These are phyloP conservation scores for Leptopilina clavipes DNA, from an alignment of 1,140 invertebrate genomes.

Conservation along the genomic window DNA sequence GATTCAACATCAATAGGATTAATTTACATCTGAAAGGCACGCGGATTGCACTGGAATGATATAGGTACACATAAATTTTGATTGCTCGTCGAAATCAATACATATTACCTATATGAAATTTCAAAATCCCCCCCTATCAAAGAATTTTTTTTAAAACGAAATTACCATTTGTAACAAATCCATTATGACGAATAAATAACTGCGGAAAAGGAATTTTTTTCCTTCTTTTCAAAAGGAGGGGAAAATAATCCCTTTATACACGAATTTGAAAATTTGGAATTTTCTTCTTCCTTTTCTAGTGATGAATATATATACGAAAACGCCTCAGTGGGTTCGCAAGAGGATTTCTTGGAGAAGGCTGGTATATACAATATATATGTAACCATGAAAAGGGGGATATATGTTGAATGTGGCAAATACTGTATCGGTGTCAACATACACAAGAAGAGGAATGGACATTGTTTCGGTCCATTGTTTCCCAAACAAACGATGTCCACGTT, in stretches of 20 bases:
- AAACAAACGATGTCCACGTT: conserved; percentile 74
- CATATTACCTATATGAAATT: too few species aligned
- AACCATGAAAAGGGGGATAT: background rate
- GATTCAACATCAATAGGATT: conserved; percentile 2
- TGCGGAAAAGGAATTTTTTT: too few species aligned
- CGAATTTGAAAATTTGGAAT: background rate
- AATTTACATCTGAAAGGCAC: background rate
- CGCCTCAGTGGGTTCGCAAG: conserved; percentile 1
- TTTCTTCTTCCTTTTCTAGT: background rate
- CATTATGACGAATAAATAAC: too few species aligned
- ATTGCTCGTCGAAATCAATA: background rate
- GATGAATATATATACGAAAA: background rate
- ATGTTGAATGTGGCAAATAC: conserved; percentile 13
- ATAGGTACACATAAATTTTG: background rate
- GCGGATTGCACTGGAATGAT: background rate
- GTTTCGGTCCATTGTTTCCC: conserved; percentile 73
- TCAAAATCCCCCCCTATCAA: too few species aligned
- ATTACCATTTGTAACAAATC: too few species aligned
- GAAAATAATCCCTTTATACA: background rate
- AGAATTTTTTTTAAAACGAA: too few species aligned
- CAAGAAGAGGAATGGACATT: conserved; percentile 65
- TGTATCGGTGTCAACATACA: conserved; percentile 19
- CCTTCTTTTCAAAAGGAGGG: background rate
- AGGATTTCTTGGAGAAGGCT: conserved; percentile 29
- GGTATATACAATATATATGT: too few species aligned